Evolutionary conservation across 2,888 invertebrate genomes (phyloP).

Genomic region (Bellardia pandia): DNA sequence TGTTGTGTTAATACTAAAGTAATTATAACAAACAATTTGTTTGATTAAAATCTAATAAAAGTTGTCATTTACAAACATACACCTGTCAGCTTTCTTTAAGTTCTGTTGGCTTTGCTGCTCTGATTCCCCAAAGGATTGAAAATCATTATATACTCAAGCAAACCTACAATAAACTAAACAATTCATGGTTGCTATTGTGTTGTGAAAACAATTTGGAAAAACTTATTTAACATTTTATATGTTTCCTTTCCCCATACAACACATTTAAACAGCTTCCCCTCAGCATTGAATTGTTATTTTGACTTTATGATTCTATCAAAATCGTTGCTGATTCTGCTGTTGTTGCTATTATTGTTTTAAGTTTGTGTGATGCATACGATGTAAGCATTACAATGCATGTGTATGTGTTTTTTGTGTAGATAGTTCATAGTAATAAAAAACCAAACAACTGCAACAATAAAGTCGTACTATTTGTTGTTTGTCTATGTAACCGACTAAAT

Average conservation of each 20-base stretch:
- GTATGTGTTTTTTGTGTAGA: conserved; percentile 9
- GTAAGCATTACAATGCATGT: conserved; percentile 1
- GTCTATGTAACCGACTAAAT: conserved; percentile 20
- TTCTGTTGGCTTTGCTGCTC: neutral
- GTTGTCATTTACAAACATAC: too few relatives aligned
- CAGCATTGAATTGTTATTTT: conserved; percentile 62
- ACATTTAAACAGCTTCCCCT: neutral
- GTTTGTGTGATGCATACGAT: conserved; percentile 44
- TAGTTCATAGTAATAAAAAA: conserved; percentile 63
- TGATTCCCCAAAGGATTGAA: conserved; percentile 52
- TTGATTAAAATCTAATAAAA: conserved; percentile 12
- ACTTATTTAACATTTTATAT: conserved; percentile 55
- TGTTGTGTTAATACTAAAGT: too few relatives aligned
- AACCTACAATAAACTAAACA: conserved; percentile 61
- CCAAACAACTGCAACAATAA: conserved; percentile 72
- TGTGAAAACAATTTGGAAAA: conserved; percentile 52
- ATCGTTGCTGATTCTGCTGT: conserved; percentile 38
- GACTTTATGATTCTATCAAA: conserved; percentile 71
- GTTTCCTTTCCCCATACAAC: neutral
- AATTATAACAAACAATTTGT: neutral
- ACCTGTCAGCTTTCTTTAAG: too few relatives aligned
- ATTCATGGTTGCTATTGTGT: conserved; percentile 44
- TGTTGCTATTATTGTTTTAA: conserved; percentile 36
- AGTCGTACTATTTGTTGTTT: conserved; percentile 53
- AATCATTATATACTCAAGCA: conserved; percentile 44